A percentile compares a stretch with the other conserved stretches of the same genome.
Evolutionary conservation across 2,113 vertebrate genomes (phyloP).

Genomic region (Embiotoca jacksoni): DNA sequence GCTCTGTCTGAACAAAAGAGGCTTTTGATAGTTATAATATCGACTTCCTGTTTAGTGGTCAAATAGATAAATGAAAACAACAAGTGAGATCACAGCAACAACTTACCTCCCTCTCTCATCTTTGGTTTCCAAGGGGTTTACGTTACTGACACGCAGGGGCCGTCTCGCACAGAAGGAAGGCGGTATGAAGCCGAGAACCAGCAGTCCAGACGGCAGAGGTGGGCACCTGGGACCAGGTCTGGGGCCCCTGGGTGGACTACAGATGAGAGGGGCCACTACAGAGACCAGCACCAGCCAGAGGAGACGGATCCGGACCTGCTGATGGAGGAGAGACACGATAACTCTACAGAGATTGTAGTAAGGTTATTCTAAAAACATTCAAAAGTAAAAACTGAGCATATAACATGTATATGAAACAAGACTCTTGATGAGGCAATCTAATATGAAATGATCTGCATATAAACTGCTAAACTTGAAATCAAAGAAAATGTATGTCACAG

Average conservation of each 20-base stretch:
- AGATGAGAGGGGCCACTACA: conserved; percentile 66
- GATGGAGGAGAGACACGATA: conserved; percentile 67
- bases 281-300: conserved; percentile 60
- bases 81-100: too few relatives aligned
- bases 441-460: too few relatives aligned
- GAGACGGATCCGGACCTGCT: conserved; percentile 64
- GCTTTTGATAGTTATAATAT: too few relatives aligned
- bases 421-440: too few relatives aligned
- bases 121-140: conserved; percentile 35
- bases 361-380: neutral
- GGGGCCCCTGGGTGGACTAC: conserved; percentile 37
- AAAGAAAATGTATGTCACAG: too few relatives aligned
- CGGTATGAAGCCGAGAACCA: neutral
- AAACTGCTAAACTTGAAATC: too few relatives aligned
- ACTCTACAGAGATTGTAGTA: conserved; percentile 76
- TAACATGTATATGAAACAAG: too few relatives aligned
- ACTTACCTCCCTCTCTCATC: neutral
- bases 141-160: neutral
- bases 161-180: neutral
- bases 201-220: conserved; percentile 38
- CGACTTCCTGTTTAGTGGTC: too few relatives aligned
- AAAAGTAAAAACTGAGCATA: neutral
- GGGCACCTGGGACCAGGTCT: conserved; percentile 22
- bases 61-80: too few relatives aligned
- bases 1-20: too few relatives aligned